Percentiles rank a stretch among this genome's conserved stretches.
Evolutionary conservation across 2,797 vertebrate species (phyloP).

Genomic region (Hipposideros larvatus): DNA sequence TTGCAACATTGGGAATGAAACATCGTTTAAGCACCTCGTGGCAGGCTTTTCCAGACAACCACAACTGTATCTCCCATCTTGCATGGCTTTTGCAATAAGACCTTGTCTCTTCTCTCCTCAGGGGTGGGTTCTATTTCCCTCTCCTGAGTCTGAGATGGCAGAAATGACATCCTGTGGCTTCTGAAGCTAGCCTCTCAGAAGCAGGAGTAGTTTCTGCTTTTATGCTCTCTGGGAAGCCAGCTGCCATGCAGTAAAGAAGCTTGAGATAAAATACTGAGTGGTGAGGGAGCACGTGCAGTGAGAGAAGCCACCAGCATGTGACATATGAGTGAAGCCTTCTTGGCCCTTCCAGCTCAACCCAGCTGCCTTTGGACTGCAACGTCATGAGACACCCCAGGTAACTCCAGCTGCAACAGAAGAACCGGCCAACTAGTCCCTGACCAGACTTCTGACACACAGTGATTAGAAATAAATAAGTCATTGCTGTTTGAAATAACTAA

Average conservation of each 20-base stretch:
- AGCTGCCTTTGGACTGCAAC: not conserved
- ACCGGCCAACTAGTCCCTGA: not conserved
- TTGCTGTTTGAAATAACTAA: not conserved
- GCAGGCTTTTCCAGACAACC: not conserved
- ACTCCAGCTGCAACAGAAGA: not conserved
- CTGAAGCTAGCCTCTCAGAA: not conserved
- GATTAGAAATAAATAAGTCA: not conserved
- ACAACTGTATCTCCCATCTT: not conserved
- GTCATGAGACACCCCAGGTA: not conserved
- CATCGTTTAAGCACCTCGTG: not conserved
- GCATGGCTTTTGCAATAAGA: not conserved
- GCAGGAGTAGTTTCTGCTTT: not conserved
- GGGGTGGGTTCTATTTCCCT: not conserved
- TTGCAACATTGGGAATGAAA: not conserved
- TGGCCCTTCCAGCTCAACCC: not conserved
- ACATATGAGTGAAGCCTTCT: not conserved
- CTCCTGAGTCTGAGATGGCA: not conserved
- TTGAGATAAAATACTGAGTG: not conserved
- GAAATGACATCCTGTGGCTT: not conserved
- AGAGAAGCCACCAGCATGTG: not conserved
- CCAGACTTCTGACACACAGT: not conserved
- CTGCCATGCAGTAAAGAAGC: not conserved
- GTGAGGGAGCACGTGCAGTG: not conserved
- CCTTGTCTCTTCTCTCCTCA: not conserved
- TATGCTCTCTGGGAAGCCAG: not conserved